Evolutionary conservation across 2,888 invertebrate species (phyloP), one percentile per base, ranked within the genome.

Genomic region (Piscicola geometra): DNA sequence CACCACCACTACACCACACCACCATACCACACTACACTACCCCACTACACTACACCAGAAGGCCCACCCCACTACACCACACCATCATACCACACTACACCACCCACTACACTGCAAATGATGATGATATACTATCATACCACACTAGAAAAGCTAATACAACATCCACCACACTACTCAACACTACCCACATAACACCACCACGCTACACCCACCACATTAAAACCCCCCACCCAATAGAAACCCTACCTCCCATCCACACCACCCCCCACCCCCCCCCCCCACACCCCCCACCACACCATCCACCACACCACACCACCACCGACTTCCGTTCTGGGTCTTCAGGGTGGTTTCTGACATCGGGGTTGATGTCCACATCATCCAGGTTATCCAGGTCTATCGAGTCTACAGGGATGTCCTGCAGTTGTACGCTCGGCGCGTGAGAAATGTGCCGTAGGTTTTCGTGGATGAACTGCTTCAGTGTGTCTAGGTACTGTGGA

Each of bases 361-460:
- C 79, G 21, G 79, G 77, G 47, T 78, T 77, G 0, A 60, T 74
- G 1, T 84, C 83, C 0, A 79, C 78, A 75, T 82, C 82, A 75
- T 83, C 83, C 15, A 81, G 79, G 73, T 81, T 82, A 50, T 83
- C 83, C 5, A 84, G 79, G 67, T 81, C 81, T 2, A 85, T 81
- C 12, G 84, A 79, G 82, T 95, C 94, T 5, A 90, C 90, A 21
- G 96, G 96, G 1, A 94, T 91, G 83, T 94, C 84, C 83, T 88
- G 88, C 86, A 89, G 93, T 88, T 95, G 95, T 2, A 96, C 95
- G 32, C 98, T 96, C 0, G 99, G 99, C 0, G 97, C 97, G 86
- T 96, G 95, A 0, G 97, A 96, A 81, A 99, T 86, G 94, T 97
- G 96, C 77, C 98, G 88, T 76, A 99, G 87, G 85, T 99, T 99